Base-by-base conservation (phyloP, 1,140 invertebrate species). In the Glossosoma conforme region DNA sequence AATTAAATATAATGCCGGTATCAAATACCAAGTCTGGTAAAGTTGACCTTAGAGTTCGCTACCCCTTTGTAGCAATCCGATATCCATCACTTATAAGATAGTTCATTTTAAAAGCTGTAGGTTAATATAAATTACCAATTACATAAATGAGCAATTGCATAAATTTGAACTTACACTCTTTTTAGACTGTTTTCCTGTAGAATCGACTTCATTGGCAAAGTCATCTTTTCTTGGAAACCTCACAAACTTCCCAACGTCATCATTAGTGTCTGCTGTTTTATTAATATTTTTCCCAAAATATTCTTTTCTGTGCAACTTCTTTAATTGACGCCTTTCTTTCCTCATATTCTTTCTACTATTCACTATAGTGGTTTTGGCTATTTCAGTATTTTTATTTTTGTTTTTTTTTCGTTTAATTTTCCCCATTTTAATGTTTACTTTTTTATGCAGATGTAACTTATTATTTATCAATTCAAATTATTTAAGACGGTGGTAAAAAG, bases 291-390 rank as follows among this genome's bases (percentile, higher is more conserved):
- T 24, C 52, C 66, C 61, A 59, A 73, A 72, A 58, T 74, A 75
- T 49, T 68, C 54, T 30, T 68, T 67, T 56, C 72, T 77, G 28
- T 65, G 67, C 24, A 75, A 69, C 60, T 84, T 84, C 28, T 77
- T 74, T 33, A 68, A 58, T 15, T 70, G 63, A 15, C 77, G 60
- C 40, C 78, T 72, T 38, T 79, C 77, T 62, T 84, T 84, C 2
- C 83, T 69, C 9, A 77, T 60, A 59, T 82, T 71, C 63, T 83
- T 83, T 5, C 82, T 74, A 0, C 73, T 70, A 67, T 51, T 51
- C 2, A 33, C 25, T 5, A 19, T 32, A 32, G 37, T 9, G 15
- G n/a, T 20, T 19, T 74, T 73, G 15, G 40, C 40, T 1, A 47
- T 22, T 35, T 54, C 44, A 25, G 45, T 50, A 6, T 47, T 36